These are phyloP conservation scores for Dunckerocampus dactyliophorus DNA, from an alignment of 2,113 vertebrate species.

Conservation along the genomic window DNA sequence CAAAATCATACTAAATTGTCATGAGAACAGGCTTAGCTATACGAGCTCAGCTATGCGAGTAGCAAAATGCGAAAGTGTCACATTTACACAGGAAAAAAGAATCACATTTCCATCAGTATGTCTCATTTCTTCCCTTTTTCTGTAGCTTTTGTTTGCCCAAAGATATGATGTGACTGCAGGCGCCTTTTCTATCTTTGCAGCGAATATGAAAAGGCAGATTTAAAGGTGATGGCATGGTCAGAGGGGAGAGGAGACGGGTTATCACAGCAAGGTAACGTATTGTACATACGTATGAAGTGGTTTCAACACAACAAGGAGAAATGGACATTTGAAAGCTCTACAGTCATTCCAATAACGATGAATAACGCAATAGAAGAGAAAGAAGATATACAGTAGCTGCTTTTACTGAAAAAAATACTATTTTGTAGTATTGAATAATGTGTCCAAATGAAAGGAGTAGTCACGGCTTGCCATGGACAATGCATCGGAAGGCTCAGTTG, in stretches of 20 bases:
- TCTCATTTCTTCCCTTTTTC: constrained; percentile 76
- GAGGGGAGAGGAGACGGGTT: constrained; percentile 63
- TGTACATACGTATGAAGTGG: neutral
- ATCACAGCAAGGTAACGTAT: constrained; percentile 53
- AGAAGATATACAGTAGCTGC: neutral
- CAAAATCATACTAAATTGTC: neutral
- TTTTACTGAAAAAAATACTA: constrained; percentile 19
- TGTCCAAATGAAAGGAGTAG: constrained; percentile 49
- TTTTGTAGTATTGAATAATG: constrained; percentile 63
- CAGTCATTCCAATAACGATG: neutral
- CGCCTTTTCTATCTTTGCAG: constrained; percentile 97
- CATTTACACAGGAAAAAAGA: constrained; percentile 78
- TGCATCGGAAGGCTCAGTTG: constrained; percentile 38
- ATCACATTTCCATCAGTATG: constrained; percentile 74
- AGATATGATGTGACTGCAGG: constrained; percentile 89
- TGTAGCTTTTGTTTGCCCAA: constrained; percentile 88
- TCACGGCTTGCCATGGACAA: constrained; percentile 52
- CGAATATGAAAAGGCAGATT: constrained; percentile 99
- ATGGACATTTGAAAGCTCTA: neutral
- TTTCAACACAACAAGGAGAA: neutral
- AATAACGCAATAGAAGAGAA: neutral
- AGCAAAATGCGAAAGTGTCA: constrained; percentile 53
- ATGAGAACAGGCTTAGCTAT: neutral
- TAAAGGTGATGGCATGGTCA: constrained; percentile 90
- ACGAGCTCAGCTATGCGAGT: no score